A percentile compares a stretch with the other conserved stretches of the same genome.
Conservation (phyloP, 2,113 vertebrate species). For the Anhinga rufa region DNA sequence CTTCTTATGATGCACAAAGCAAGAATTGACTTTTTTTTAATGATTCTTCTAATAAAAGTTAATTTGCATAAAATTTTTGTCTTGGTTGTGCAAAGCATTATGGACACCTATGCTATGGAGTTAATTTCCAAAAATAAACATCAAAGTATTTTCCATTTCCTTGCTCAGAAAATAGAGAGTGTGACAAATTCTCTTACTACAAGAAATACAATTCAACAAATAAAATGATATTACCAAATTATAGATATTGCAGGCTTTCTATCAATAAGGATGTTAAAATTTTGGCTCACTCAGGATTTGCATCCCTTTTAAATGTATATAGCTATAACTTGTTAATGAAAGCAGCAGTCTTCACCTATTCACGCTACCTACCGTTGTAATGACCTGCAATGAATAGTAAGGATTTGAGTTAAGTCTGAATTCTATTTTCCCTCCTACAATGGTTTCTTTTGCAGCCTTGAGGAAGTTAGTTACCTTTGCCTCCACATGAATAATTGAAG, state of each 20-base stretch:
- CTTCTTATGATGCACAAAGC: slow-evolving; percentile 61
- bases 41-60: slow-evolving; percentile 7
- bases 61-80: background rate
- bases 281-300: background rate
- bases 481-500: background rate
- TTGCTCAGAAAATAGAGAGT: background rate
- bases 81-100: background rate
- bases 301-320: background rate
- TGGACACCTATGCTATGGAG: background rate
- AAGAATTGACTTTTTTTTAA: slow-evolving; percentile 19
- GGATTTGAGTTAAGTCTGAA: background rate
- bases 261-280: background rate
- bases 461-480: background rate
- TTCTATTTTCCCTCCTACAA: background rate
- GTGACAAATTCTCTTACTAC: background rate
- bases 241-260: background rate
- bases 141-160: background rate
- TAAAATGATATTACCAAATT: background rate
- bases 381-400: background rate
- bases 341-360: background rate
- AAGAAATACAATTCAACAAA: background rate
- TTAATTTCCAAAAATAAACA: background rate
- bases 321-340: background rate
- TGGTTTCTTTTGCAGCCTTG: background rate
- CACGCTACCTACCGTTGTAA: background rate